Conservation (phyloP, 1,140 invertebrate species). For the Drosophila ironensis region DNA sequence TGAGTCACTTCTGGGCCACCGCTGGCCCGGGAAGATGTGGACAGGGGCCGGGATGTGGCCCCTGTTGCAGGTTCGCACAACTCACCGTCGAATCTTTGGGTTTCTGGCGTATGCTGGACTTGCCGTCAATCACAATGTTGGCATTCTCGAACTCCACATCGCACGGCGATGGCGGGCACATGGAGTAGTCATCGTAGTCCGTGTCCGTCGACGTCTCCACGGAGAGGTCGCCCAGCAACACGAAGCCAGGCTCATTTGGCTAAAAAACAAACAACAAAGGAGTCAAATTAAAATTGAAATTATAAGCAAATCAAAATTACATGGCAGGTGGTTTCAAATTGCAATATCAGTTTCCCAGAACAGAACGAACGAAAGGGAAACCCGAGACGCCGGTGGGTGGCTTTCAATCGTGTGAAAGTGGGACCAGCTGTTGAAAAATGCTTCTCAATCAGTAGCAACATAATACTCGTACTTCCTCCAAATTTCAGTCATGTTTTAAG, state of each 20-base stretch:
- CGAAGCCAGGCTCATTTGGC: constrained; percentile 88
- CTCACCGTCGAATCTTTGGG: constrained; percentile 83
- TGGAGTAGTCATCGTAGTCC: constrained; percentile 84
- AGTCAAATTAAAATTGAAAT: not conserved
- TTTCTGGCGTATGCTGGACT: constrained; percentile 88
- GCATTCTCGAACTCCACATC: constrained; percentile 93
- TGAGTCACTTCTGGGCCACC: constrained; percentile 19
- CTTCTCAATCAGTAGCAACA: too few species aligned
- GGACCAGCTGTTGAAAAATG: too few species aligned
- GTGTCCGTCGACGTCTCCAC: constrained; percentile 86
- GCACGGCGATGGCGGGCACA: constrained; percentile 89
- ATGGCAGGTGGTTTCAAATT: not conserved
- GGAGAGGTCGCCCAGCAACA: constrained; percentile 83
- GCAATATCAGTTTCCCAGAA: too few species aligned
- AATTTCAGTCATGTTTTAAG: too few species aligned
- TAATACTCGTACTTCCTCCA: too few species aligned
- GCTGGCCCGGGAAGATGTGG: not conserved
- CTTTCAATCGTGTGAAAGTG: too few species aligned
- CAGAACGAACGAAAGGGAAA: too few species aligned
- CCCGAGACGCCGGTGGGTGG: too few species aligned
- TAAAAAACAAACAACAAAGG: constrained; percentile 59
- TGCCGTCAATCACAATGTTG: constrained; percentile 94
- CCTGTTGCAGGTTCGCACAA: not conserved
- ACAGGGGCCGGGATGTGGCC: not conserved
- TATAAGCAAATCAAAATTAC: not conserved